Evolutionary conservation across 2,113 vertebrate genomes (phyloP).

Genomic region (human): DNA sequence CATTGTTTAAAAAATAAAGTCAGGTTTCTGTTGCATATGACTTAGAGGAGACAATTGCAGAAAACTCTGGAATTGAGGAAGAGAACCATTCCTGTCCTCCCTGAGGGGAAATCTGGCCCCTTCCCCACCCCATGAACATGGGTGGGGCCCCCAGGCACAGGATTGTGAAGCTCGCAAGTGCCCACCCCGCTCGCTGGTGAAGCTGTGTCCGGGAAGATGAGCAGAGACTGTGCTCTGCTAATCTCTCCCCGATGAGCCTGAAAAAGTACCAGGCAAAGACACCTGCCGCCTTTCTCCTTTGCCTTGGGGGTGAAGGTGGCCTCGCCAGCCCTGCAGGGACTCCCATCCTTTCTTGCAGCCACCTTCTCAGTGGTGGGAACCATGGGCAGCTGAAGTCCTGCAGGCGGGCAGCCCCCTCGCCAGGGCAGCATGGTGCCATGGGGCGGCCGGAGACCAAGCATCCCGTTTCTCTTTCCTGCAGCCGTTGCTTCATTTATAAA

Average conservation of each 20-base stretch:
- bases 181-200: fast-evolving
- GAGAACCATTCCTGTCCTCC: fast-evolving
- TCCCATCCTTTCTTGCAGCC: fast-evolving
- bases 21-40: background rate
- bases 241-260: fast-evolving
- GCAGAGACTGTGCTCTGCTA: fast-evolving
- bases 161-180: background rate
- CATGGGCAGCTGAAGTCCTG: background rate
- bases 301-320: fast-evolving
- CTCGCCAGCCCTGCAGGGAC: fast-evolving
- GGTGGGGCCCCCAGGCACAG: fast-evolving
- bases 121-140: fast-evolving
- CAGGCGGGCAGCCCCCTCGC: background rate
- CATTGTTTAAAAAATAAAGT: background rate
- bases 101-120: fast-evolving
- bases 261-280: background rate
- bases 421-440: fast-evolving
- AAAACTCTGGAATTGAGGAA: background rate
- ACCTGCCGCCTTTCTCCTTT: background rate
- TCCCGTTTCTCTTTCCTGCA: fast-evolving
- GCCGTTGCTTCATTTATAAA: too few species aligned
- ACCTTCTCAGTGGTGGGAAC: fast-evolving
- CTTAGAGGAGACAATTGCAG: background rate
- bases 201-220: background rate
- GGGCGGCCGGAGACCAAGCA: fast-evolving